These are phyloP conservation scores for Mellilla xanthometata DNA, from an alignment of 2,888 invertebrate genomes.

Conservation along the genomic window DNA sequence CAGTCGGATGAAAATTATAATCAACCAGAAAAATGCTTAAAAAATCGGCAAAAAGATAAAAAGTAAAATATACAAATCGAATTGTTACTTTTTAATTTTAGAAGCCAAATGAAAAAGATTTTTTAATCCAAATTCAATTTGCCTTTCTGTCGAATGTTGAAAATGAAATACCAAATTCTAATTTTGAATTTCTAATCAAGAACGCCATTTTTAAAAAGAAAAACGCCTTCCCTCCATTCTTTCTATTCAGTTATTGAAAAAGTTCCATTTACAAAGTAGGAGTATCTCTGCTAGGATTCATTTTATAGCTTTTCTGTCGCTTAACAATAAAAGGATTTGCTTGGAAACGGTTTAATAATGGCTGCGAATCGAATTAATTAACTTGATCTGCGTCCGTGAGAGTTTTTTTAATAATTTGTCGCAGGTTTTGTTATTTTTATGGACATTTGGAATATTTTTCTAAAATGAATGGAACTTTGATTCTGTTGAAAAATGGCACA, in stretches of 20 bases:
- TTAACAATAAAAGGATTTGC: constrained; percentile 27
- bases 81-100: neutral
- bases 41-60: no score
- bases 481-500: no score
- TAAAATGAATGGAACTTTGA: no score
- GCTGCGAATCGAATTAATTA: constrained; percentile 31
- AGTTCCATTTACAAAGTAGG: constrained; percentile 51
- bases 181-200: constrained; percentile 49
- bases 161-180: constrained; percentile 31
- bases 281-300: constrained; percentile 35
- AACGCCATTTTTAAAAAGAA: constrained; percentile 34
- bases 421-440: neutral
- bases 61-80: no score
- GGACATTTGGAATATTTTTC: no score
- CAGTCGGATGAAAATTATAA: constrained; percentile 13
- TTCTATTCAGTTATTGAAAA: constrained; percentile 63
- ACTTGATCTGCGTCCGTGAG: constrained; percentile 26
- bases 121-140: constrained; percentile 14
- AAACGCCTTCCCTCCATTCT: constrained; percentile 39
- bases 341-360: constrained; percentile 35
- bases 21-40: neutral
- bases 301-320: constrained; percentile 27
- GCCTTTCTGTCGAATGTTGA: constrained; percentile 16
- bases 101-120: neutral
- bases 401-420: constrained; percentile 7